Evolutionary conservation across 2,797 vertebrate genomes (phyloP).

Genomic region (Tiaroga cobitis): DNA sequence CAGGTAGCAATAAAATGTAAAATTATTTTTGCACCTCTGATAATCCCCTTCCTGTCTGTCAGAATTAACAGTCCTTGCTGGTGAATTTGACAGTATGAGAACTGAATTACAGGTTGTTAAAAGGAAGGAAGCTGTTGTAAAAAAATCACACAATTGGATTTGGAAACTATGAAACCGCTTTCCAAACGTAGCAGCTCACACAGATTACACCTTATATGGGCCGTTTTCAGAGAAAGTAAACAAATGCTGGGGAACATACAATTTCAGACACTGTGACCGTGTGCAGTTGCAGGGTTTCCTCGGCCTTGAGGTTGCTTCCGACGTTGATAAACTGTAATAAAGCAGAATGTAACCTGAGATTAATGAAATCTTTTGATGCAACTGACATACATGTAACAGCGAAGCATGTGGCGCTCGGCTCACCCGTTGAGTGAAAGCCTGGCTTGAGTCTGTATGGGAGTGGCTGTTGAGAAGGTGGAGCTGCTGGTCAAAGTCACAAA

Average conservation of each 20-base stretch:
- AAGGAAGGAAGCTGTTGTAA: not conserved
- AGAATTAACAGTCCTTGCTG: not conserved
- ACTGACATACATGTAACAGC: not conserved
- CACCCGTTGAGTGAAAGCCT: constrained; percentile 93
- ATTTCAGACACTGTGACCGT: constrained; percentile 96
- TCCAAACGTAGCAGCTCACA: constrained; percentile 7
- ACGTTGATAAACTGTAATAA: constrained; percentile 71
- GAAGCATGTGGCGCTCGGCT: constrained; percentile 52
- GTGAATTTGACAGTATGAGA: constrained; percentile 15
- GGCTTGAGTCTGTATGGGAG: constrained; percentile 91
- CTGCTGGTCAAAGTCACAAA: constrained; percentile 94
- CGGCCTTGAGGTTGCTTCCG: constrained; percentile 89
- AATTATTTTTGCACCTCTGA: not conserved
- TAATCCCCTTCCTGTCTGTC: constrained; percentile 1
- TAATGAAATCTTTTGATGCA: not conserved
- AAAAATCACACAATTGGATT: not conserved
- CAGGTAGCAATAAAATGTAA: not conserved
- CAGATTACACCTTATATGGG: not conserved
- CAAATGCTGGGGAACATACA: constrained; percentile 79
- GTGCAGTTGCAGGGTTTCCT: constrained; percentile 99
- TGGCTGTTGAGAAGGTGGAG: constrained; percentile 83
- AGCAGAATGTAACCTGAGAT: not conserved
- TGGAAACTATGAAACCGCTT: constrained; percentile 1
- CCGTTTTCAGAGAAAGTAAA: not conserved
- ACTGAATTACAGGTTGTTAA: not conserved